Percentiles rank a stretch among this genome's conserved stretches.
Conservation (phyloP, 2,888 invertebrate genomes). For the Eilema griseolum region DNA sequence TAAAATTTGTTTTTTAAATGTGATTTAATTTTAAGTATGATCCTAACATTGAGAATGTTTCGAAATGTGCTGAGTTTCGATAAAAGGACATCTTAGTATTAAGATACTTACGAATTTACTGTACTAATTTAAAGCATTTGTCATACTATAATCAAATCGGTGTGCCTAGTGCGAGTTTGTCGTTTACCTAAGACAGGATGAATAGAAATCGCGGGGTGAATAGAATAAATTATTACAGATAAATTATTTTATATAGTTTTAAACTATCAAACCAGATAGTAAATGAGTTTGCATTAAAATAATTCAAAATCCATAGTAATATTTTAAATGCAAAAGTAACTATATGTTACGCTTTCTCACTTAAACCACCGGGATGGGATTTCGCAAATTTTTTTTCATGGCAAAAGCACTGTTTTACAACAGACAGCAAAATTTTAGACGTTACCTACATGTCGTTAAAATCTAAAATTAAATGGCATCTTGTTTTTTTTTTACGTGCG, state of each 20-base stretch:
- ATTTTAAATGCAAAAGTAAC: too few species aligned
- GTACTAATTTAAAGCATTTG: neutral
- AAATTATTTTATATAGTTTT: neutral
- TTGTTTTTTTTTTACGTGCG: too few species aligned
- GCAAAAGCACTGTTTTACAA: too few species aligned
- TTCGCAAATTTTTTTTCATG: too few species aligned
- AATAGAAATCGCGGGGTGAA: neutral
- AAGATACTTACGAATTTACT: neutral
- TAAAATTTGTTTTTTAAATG: neutral
- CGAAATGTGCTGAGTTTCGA: neutral
- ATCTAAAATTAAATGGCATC: too few species aligned
- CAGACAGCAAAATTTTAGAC: too few species aligned
- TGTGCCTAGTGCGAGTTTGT: neutral
- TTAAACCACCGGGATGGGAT: too few species aligned
- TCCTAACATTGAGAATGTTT: constrained; percentile 4
- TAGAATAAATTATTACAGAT: neutral
- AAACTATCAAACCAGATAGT: neutral
- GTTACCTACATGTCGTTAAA: too few species aligned
- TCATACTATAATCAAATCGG: neutral
- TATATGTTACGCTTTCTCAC: too few species aligned
- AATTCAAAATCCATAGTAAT: too few species aligned
- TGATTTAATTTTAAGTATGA: neutral
- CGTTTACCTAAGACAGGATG: neutral
- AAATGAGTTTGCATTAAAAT: too few species aligned
- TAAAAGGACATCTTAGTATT: neutral